phyloP scores from a whole-genome alignment of 2,888 invertebrate genomes.

The Hoplodrina blanda region DNA sequence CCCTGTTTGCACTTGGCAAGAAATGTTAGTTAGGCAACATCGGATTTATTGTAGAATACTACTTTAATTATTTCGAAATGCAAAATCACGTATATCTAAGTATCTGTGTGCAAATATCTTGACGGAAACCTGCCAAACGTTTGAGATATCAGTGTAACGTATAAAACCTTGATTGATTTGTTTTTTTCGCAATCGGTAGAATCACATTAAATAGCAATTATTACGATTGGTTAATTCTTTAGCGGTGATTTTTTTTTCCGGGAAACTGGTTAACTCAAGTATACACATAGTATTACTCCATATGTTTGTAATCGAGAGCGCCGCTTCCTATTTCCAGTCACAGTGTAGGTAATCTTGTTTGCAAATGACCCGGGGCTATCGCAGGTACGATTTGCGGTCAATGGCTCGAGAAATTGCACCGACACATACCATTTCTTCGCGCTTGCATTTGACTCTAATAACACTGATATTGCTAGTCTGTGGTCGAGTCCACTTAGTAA shows the following conservation, averaged over 20 bases:
- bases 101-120: constrained; percentile 10
- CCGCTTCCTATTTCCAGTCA: constrained; percentile 66
- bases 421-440: constrained; percentile 62
- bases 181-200: constrained; percentile 37
- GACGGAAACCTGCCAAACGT: constrained; percentile 4
- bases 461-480: constrained; percentile 50
- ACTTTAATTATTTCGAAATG: constrained; percentile 52
- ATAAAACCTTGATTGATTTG: constrained; percentile 15
- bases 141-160: constrained; percentile 9
- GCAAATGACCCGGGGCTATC: constrained; percentile 78
- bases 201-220: constrained; percentile 37
- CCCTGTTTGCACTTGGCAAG: constrained; percentile 51
- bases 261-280: constrained; percentile 22
- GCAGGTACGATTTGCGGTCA: constrained; percentile 81
- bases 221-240: constrained; percentile 26
- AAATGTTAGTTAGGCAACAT: constrained; percentile 49
- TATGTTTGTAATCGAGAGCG: constrained; percentile 66
- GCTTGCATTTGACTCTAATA: constrained; percentile 59
- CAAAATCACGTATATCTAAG: constrained; percentile 7
- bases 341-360: constrained; percentile 76
- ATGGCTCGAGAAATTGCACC: constrained; percentile 79
- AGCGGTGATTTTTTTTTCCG: constrained; percentile 27
- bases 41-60: constrained; percentile 31
- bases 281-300: constrained; percentile 64
- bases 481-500: constrained; percentile 43